Conservation (phyloP, 1,140 invertebrate species). For the Drosophila fuyamai region DNA sequence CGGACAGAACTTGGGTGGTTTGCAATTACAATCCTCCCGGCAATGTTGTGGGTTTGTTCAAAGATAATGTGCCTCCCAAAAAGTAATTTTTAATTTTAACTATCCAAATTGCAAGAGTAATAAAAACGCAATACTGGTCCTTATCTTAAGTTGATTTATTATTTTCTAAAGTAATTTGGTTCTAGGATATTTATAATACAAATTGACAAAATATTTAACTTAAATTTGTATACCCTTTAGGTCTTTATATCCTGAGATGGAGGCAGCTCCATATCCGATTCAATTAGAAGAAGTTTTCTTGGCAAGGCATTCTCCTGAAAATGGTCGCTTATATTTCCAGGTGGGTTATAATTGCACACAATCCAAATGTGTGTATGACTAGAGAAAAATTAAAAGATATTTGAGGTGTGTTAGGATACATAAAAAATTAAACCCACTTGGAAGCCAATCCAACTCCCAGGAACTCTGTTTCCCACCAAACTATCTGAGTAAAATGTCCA, state of each 20-base stretch:
- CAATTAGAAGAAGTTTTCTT: constrained; percentile 1
- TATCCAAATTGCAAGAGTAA: not conserved
- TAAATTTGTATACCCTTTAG: not conserved
- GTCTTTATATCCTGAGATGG: not conserved
- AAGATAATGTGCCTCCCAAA: constrained; percentile 87
- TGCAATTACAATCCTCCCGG: constrained; percentile 92
- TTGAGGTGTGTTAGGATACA: fast-evolving
- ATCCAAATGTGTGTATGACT: constrained; percentile 82
- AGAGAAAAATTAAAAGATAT: too few relatives aligned
- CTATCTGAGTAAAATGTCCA: constrained; percentile 89
- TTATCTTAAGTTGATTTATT: constrained; percentile 4
- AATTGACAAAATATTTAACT: not conserved
- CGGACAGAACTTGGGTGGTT: constrained; percentile 86
- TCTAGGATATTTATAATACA: too few relatives aligned
- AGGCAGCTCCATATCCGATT: not conserved
- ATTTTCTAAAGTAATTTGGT: not conserved
- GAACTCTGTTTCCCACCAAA: constrained; percentile 89
- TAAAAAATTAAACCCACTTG: constrained; percentile 17
- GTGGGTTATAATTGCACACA: constrained; percentile 91
- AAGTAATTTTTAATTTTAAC: not conserved
- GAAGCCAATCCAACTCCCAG: constrained; percentile 88
- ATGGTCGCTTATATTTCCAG: constrained; percentile 89
- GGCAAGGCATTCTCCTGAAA: constrained; percentile 88
- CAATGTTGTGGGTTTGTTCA: constrained; percentile 89
- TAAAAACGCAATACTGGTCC: constrained; percentile 14